phyloP scores from a whole-genome alignment of 2,888 invertebrate genomes.

The Lithophane leautieri region DNA sequence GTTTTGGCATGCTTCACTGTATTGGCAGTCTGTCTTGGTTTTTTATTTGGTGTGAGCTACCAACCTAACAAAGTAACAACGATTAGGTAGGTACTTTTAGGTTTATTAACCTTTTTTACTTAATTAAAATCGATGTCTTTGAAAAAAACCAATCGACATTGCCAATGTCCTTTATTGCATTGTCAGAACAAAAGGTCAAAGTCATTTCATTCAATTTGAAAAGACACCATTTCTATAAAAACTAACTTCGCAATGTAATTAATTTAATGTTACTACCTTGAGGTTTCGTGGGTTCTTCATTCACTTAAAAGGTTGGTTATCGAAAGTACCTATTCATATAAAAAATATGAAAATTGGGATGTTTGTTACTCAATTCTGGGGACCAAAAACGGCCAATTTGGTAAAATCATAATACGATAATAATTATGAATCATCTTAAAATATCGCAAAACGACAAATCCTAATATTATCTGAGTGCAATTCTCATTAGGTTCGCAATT shows the following conservation, averaged over 20 bases:
- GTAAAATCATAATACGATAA: no score
- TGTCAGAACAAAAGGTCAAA: constrained; percentile 10
- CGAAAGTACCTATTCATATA: not conserved
- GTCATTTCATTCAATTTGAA: not conserved
- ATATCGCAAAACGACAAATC: no score
- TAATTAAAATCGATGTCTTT: not conserved
- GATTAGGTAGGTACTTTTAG: not conserved
- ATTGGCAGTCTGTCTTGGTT: no score
- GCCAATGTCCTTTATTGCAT: not conserved
- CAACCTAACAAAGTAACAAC: no score
- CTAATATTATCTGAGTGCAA: no score
- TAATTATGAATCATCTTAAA: no score
- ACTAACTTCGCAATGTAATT: constrained; percentile 7
- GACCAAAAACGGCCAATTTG: no score
- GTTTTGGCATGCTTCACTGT: no score
- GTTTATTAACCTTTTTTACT: not conserved
- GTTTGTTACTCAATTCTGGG: not conserved
- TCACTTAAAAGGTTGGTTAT: constrained; percentile 39
- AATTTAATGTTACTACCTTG: constrained; percentile 17
- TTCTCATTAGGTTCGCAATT: no score
- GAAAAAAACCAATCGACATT: constrained; percentile 16
- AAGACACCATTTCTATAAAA: constrained; percentile 10
- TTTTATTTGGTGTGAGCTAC: no score
- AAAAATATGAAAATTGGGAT: not conserved
- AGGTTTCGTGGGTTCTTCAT: not conserved